Evolutionary conservation across 1,140 invertebrate species (phyloP).

Genomic region (Drosophila pallidifrons): DNA sequence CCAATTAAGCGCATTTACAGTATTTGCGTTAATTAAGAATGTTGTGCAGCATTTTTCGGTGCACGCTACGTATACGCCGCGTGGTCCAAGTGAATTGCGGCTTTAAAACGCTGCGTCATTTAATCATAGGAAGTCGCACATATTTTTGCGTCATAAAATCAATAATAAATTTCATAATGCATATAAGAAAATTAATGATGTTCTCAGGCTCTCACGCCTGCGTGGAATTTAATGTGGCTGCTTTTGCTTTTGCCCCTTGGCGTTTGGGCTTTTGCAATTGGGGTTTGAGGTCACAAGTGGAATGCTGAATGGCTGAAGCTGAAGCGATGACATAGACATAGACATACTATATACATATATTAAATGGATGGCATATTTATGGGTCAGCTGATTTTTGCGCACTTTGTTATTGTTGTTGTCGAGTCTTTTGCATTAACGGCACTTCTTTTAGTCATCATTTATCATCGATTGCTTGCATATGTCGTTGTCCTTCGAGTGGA

Average conservation of each 20-base stretch:
- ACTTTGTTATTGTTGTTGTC: slow-evolving; percentile 19
- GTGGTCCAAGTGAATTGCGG: background rate
- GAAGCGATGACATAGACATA: slow-evolving; percentile 56
- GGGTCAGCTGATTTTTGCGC: slow-evolving; percentile 61
- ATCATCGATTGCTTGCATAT: slow-evolving; percentile 75
- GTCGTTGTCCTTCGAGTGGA: slow-evolving; percentile 64
- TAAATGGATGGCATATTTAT: slow-evolving; percentile 56
- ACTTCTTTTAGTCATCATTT: slow-evolving; percentile 70
- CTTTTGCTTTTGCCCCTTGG: slow-evolving; percentile 2
- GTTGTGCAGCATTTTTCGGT: slow-evolving; percentile 26
- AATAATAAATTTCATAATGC: slow-evolving; percentile 73
- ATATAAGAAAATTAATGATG: slow-evolving; percentile 60
- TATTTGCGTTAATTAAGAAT: slow-evolving; percentile 62
- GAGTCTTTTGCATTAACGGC: slow-evolving; percentile 54
- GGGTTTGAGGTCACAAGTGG: slow-evolving; percentile 2
- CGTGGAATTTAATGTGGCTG: slow-evolving; percentile 59
- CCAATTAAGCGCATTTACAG: slow-evolving; percentile 66
- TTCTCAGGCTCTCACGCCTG: slow-evolving; percentile 43
- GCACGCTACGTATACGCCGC: slow-evolving; percentile 29
- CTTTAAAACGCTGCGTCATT: slow-evolving; percentile 37
- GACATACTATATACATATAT: slow-evolving; percentile 54
- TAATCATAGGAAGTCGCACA: slow-evolving; percentile 26
- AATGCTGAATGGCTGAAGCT: background rate
- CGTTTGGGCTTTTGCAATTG: background rate
- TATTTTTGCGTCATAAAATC: slow-evolving; percentile 57